phyloP scores from a whole-genome alignment of 2,888 invertebrate species.

The Pristionchus entomophagus region DNA sequence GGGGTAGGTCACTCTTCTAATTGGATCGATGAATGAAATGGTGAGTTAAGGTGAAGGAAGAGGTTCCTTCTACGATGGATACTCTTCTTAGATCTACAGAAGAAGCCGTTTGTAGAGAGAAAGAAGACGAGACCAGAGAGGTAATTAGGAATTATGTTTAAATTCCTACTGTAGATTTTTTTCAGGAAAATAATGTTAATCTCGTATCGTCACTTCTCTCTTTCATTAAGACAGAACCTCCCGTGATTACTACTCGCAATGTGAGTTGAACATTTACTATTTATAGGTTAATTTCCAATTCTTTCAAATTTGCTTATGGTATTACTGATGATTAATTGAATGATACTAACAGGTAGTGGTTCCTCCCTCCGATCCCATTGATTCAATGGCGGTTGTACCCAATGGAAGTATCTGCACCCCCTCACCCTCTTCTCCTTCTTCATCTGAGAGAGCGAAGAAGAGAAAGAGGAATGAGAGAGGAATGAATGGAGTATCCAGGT shows the following conservation, averaged over 20 bases:
- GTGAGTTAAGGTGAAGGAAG: not conserved
- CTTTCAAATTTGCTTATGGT: not conserved
- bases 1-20: not conserved
- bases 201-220: not conserved
- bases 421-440: not conserved
- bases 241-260: not conserved
- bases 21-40: not conserved
- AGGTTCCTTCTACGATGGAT: slow-evolving; percentile 2
- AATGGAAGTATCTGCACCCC: not conserved
- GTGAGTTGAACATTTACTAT: not conserved
- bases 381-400: not conserved
- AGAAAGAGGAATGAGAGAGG: slow-evolving; percentile 8
- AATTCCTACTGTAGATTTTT: not conserved
- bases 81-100: slow-evolving; percentile 17
- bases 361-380: not conserved
- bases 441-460: not conserved
- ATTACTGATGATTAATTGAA: not conserved
- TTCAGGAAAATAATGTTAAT: not conserved
- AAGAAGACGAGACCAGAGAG: not conserved
- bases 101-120: not conserved
- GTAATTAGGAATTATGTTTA: too few species aligned
- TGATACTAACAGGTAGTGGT: not conserved
- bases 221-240: not conserved
- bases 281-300: not conserved
- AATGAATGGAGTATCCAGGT: not conserved